Base-by-base conservation (phyloP, 2,113 vertebrate species). In the Rallus limicola region DNA sequence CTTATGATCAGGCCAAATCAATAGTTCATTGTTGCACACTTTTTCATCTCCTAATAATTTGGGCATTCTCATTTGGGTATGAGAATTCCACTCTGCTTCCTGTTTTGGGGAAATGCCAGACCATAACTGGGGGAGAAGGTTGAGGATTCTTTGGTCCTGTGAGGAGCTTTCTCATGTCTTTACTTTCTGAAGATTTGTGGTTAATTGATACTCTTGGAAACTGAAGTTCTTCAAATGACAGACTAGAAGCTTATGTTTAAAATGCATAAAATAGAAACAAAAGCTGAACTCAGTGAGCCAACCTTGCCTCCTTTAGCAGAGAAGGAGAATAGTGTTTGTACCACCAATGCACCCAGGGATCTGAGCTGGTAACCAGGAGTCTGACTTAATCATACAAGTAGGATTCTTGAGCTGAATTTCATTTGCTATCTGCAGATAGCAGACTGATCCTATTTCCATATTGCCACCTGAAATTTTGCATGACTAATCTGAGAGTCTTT, bases 131-230 rank as follows among this genome's bases (percentile, higher is more conserved):
- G 3, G 40, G 69, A 77, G 18, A 52, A 67, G 42, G 13, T 10
- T 91, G 69, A 74, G 11, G 20, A 28, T 52, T 33, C 68, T 83
- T 91, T 95, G 63, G 64, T 81, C 72, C 28, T 89, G n/a, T 36
- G 38, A 70, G 40, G 71, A 74, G 67, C 58, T 65, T 77, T 96
- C 71, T 92, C 44, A 80, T 10, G 62, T 77, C 71, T 90, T 70
- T 40, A 10, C 8, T 75, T 72, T 65, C 67, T 72, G 16, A 72
- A 85, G 85, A 50, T 53, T 40, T 69, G 56, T 53, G 8, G 29
- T 72, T 90, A 86, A 76, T 65, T 85, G 82, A 16, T 11, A 36
- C 58, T 69, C 85, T 85, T 87, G 88, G 71, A 95, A 94, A 67
- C 16, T 14, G n/a, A 64, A 48, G 17, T 59, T 87, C 74, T 93